These are phyloP conservation scores for Rhysida immarginata DNA, from an alignment of 1,140 invertebrate species.

Conservation along the genomic window DNA sequence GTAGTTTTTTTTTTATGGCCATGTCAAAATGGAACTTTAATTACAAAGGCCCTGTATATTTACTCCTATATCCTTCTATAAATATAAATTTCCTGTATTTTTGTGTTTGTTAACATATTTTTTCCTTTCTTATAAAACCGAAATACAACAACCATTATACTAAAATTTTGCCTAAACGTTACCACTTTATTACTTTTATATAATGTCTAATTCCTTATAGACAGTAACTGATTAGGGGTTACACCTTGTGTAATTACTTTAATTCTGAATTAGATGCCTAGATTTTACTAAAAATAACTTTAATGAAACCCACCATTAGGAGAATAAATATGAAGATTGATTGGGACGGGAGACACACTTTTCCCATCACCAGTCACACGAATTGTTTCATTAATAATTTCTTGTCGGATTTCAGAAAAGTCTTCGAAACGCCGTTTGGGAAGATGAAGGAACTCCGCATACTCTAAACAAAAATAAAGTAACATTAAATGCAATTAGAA, in stretches of 20 bases:
- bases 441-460: conserved; percentile 7
- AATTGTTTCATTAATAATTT: conserved; percentile 6
- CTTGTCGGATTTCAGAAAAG: conserved; percentile 1
- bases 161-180: not conserved
- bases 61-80: no score
- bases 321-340: conserved; percentile 90
- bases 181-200: not conserved
- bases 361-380: not conserved
- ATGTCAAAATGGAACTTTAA: no score
- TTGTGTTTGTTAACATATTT: no score
- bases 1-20: no score
- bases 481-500: no score
- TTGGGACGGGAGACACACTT: conserved; percentile 88
- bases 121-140: not conserved
- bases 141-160: not conserved
- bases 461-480: conserved; percentile 1
- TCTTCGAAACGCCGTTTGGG: conserved; percentile 2
- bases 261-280: not conserved
- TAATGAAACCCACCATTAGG: conserved; percentile 86
- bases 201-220: no score
- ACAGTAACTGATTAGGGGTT: not conserved
- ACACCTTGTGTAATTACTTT: not conserved
- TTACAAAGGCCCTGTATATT: no score
- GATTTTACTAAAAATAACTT: not conserved
- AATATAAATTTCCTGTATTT: no score